Percentiles rank a stretch among this genome's conserved stretches.
These are phyloP conservation scores for Poecilia gillii DNA, from an alignment of 2,797 vertebrate species.

Conservation along the genomic window DNA sequence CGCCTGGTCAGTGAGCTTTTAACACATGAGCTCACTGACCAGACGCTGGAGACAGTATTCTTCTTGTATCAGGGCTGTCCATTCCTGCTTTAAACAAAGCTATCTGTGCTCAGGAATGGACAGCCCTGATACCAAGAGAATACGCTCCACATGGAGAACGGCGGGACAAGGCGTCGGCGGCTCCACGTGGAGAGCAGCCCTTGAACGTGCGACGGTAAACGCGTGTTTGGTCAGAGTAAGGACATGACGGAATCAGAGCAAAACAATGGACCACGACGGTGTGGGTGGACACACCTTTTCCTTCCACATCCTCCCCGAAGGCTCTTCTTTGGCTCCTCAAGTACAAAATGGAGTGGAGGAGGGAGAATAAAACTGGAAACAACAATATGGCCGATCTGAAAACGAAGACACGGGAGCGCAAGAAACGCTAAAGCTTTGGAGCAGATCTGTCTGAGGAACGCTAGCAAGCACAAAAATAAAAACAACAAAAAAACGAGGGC, in stretches of 20 bases:
- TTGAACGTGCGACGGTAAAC: constrained; percentile 32
- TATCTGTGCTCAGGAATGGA: constrained; percentile 54
- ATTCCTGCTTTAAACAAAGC: constrained; percentile 56
- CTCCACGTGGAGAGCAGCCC: constrained; percentile 30
- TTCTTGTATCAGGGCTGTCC: neutral
- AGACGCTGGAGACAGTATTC: neutral
- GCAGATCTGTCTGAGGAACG: constrained; percentile 22
- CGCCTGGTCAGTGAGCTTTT: constrained; percentile 7
- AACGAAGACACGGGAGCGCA: constrained; percentile 21
- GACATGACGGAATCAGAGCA: constrained; percentile 51
- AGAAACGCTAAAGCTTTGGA: constrained; percentile 19
- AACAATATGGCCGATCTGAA: neutral
- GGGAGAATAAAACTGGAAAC: constrained; percentile 2
- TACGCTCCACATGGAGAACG: constrained; percentile 25
- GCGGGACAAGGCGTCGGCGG: constrained; percentile 46
- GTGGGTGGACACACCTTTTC: constrained; percentile 78
- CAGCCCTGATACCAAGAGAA: constrained; percentile 51
- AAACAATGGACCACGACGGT: constrained; percentile 69
- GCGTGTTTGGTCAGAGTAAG: constrained; percentile 41
- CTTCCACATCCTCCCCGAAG: constrained; percentile 53
- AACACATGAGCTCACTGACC: constrained; percentile 29
- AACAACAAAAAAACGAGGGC: constrained; percentile 51
- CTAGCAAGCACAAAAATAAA: constrained; percentile 33
- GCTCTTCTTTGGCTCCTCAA: constrained; percentile 38
- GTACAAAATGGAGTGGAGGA: constrained; percentile 32